Percentiles rank a stretch among this genome's conserved stretches.
Evolutionary conservation across 2,113 vertebrate genomes (phyloP).

Genomic region (Zapus hudsonius): DNA sequence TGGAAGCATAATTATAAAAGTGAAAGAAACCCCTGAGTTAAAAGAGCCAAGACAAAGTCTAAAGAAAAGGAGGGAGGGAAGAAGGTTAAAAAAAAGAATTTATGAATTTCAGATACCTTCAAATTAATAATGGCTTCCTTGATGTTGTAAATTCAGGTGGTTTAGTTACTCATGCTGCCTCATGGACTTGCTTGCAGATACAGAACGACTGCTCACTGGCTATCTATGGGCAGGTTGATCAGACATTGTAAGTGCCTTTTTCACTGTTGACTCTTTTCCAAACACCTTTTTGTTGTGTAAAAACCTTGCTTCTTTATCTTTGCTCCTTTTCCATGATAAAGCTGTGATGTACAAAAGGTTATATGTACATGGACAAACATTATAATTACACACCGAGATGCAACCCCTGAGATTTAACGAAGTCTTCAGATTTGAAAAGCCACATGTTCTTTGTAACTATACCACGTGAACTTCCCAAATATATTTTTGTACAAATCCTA

Average conservation of each 20-base stretch:
- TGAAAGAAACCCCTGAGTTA: not conserved
- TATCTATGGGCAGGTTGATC: not conserved
- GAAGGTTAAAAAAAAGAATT: not conserved
- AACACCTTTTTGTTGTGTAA: not conserved
- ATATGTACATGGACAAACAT: not conserved
- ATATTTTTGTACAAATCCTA: conserved; percentile 16
- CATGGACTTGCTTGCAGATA: not conserved
- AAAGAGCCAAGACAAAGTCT: not conserved
- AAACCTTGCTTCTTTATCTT: not conserved
- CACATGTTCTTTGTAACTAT: conserved; percentile 20
- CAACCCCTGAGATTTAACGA: not conserved
- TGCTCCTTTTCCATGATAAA: not conserved
- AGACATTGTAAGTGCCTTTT: not conserved
- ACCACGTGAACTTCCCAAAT: conserved; percentile 20
- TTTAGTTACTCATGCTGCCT: not conserved
- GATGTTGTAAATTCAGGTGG: not conserved
- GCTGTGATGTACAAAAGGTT: not conserved
- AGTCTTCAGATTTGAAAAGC: conserved; percentile 40
- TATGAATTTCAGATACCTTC: not conserved
- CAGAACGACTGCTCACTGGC: not conserved
- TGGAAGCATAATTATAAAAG: not conserved
- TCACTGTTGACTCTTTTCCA: not conserved
- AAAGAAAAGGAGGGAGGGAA: not conserved
- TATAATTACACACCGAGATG: not conserved
- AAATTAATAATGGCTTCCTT: not conserved